Evolutionary conservation across 1,140 invertebrate species (phyloP), one percentile per base, ranked within the genome.

Genomic region (Tetramorium parvispinum): DNA sequence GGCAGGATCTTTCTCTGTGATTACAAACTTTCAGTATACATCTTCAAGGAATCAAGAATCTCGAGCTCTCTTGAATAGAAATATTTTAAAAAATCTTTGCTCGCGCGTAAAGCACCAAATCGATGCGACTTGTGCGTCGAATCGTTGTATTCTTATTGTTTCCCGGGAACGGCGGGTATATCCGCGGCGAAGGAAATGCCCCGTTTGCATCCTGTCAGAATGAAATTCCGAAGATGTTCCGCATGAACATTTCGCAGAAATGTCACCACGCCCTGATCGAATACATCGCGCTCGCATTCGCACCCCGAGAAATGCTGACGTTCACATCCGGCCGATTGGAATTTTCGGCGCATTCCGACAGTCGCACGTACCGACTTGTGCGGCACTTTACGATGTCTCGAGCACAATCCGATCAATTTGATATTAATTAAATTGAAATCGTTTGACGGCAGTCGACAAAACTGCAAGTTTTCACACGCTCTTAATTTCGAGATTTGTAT

Each of bases 21-120:
- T 88, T 86, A 88, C 75, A 73, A 73, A 91, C 88, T 91, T 91
- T 91, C 90, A 89, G 53, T 91, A 88, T 76, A 91, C 59, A 57
- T 68, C 66, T 71, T 86, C 85, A 24, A 87, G 71, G 70, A 83
- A 75, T 83, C 68, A 11, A 61, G 70, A 85, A 87, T 77, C n/a
- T 63, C 2, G 46, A 75, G 27, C n/a, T 66, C 57, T 57, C 63
- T 63, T 40, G 63, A 68, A 87, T 91, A 65, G 63, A 82, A 86
- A 76, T 76, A 65, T 86, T 10, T 18, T 16, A n/a, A 89, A 89
- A 81, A 82, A 70, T 53, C 3, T 13, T 79, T 53, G 63, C 63
- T 81, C 63, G 59, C 13, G 73, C 40, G 43, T 16, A n/a, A 46
- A 21, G 37, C 27, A 4, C 68, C 16, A 32, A 65, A n/a, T 59